Conservation (phyloP, 1,140 invertebrate species). For the Arctopsyche grandis region DNA sequence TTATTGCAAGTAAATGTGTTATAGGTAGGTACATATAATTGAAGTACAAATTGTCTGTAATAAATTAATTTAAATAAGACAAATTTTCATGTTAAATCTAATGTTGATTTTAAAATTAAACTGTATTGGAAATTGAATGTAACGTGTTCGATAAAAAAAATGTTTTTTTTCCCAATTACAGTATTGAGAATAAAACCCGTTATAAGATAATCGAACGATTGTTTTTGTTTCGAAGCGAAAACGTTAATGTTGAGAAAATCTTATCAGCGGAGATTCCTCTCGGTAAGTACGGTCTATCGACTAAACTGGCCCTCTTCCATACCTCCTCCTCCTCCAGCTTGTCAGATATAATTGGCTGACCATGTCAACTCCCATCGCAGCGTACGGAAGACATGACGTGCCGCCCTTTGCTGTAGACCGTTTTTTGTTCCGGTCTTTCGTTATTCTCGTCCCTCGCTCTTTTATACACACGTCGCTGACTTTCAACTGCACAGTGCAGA, state of each 20-base stretch:
- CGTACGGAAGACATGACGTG: constrained; percentile 56
- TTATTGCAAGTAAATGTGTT: too few relatives aligned
- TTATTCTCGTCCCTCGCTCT: constrained; percentile 57
- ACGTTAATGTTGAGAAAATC: not conserved
- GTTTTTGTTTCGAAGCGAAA: not conserved
- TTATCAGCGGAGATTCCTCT: not conserved
- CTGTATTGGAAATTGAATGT: too few relatives aligned
- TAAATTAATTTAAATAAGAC: too few relatives aligned
- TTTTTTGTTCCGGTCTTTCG: constrained; percentile 61
- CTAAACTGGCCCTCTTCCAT: constrained; percentile 2
- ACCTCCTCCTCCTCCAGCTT: constrained; percentile 54
- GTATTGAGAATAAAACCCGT: constrained; percentile 2
- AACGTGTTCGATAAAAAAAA: too few relatives aligned
- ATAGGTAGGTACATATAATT: too few relatives aligned
- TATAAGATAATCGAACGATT: constrained; percentile 4
- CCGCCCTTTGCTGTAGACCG: constrained; percentile 59
- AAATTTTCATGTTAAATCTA: too few relatives aligned
- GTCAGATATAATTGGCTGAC: constrained; percentile 69
- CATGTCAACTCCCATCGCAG: constrained; percentile 58
- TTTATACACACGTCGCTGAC: constrained; percentile 12
- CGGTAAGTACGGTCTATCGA: not conserved
- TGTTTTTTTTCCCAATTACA: not conserved
- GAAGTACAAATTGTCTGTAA: too few relatives aligned
- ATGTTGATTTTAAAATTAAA: too few relatives aligned
- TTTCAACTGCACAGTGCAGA: constrained; percentile 15